Evolutionary conservation across 1,140 invertebrate genomes (phyloP).

Genomic region (Cherax destructor): DNA sequence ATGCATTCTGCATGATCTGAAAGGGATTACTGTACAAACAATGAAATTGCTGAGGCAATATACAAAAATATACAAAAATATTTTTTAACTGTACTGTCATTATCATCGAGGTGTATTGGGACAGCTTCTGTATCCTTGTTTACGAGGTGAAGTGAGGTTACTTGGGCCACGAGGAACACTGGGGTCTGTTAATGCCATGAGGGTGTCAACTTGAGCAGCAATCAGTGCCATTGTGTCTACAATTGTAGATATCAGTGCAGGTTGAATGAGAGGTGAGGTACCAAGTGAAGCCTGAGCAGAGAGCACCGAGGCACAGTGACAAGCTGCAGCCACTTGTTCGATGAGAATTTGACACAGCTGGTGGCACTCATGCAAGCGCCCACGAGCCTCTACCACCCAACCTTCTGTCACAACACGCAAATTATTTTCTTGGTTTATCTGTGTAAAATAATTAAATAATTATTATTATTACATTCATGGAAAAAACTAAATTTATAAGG

Average conservation of each 20-base stretch:
- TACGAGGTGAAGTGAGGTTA: conserved; percentile 20
- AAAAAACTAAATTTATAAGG: too few species aligned
- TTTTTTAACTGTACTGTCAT: neutral
- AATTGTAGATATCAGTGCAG: conserved; percentile 34
- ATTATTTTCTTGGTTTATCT: conserved; percentile 65
- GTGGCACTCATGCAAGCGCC: conserved; percentile 65
- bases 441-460: neutral
- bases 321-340: conserved; percentile 25
- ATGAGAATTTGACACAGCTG: conserved; percentile 27
- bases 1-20: too few species aligned
- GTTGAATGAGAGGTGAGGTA: conserved; percentile 23
- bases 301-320: conserved; percentile 33
- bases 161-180: conserved; percentile 48
- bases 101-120: neutral
- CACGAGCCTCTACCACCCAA: conserved; percentile 67
- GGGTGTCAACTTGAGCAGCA: conserved; percentile 24
- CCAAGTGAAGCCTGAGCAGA: conserved; percentile 30
- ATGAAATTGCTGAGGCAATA: too few species aligned
- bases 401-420: conserved; percentile 65
- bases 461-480: neutral
- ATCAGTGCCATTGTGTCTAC: conserved; percentile 20
- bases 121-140: neutral
- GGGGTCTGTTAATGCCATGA: conserved; percentile 64
- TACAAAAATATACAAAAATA: too few species aligned
- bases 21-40: too few species aligned